phyloP scores from a whole-genome alignment of 2,797 vertebrate genomes.

The Myotis planiceps region DNA sequence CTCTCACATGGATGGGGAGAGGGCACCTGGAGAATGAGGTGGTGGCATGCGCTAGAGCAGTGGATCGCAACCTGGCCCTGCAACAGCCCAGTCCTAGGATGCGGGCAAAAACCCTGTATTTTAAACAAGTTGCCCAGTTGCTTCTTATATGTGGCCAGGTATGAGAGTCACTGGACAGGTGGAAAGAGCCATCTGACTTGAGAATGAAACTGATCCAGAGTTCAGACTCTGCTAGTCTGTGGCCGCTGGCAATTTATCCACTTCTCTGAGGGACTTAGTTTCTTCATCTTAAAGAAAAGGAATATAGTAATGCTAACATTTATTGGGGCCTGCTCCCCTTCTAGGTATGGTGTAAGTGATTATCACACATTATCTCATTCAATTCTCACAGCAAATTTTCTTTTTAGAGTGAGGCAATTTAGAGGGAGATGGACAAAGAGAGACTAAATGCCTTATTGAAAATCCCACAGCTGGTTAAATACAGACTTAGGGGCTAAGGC shows the following conservation, averaged over 20 bases:
- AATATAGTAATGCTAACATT: not conserved
- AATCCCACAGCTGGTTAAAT: not conserved
- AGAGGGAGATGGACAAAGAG: not conserved
- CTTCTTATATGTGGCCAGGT: not conserved
- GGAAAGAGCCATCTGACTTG: not conserved
- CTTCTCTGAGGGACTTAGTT: not conserved
- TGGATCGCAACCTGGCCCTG: not conserved
- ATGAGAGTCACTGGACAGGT: not conserved
- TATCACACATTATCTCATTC: not conserved
- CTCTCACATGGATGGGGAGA: fast-evolving
- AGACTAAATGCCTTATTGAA: not conserved
- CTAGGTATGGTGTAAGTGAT: not conserved
- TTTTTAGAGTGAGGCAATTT: slow-evolving; percentile 30
- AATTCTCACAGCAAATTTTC: not conserved
- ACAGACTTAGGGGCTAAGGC: not conserved
- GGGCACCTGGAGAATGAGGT: not conserved
- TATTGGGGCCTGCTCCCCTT: not conserved
- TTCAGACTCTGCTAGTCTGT: not conserved
- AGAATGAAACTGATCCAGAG: not conserved
- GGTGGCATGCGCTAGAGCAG: not conserved
- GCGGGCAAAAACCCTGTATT: not conserved
- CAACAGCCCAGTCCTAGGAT: not conserved
- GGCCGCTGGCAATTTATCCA: not conserved
- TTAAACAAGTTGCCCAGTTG: not conserved
- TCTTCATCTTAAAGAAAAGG: not conserved